phyloP scores from a whole-genome alignment of 2,888 invertebrate genomes.

The Notodonta ziczac region DNA sequence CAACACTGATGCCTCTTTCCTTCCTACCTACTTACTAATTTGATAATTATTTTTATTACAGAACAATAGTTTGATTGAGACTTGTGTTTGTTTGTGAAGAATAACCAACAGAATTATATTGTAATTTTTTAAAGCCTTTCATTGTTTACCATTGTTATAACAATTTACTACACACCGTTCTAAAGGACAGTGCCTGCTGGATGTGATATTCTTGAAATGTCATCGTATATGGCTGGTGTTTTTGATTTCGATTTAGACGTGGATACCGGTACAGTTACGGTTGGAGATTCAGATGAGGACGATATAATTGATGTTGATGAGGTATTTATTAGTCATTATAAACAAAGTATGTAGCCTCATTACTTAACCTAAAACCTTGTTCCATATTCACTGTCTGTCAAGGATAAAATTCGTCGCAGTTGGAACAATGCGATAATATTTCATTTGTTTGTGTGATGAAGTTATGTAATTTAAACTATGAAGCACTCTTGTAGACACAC shows the following conservation, averaged over 20 bases:
- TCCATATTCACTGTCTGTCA: constrained; percentile 84
- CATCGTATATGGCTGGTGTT: constrained; percentile 92
- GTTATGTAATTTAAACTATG: neutral
- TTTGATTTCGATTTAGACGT: constrained; percentile 95
- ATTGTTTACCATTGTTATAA: constrained; percentile 6
- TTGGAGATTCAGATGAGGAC: constrained; percentile 93
- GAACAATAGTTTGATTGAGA: no score
- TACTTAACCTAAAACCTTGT: constrained; percentile 80
- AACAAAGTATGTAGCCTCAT: constrained; percentile 25
- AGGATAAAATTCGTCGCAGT: constrained; percentile 50
- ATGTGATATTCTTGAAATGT: constrained; percentile 83
- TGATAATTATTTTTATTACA: no score
- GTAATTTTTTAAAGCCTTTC: neutral
- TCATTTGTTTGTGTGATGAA: neutral
- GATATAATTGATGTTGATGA: constrained; percentile 95
- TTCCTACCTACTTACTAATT: no score
- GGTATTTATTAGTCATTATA: constrained; percentile 82
- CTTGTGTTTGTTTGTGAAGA: no score
- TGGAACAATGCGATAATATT: constrained; percentile 15
- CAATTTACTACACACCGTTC: constrained; percentile 8
- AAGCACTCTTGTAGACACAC: neutral
- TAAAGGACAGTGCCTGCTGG: constrained; percentile 64
- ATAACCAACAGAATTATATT: no score
- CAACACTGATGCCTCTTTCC: no score
- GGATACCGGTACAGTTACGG: constrained; percentile 78